Evolutionary conservation across 2,888 invertebrate genomes (phyloP), one percentile per base, ranked within the genome.

Genomic region (Maniola hyperantus): DNA sequence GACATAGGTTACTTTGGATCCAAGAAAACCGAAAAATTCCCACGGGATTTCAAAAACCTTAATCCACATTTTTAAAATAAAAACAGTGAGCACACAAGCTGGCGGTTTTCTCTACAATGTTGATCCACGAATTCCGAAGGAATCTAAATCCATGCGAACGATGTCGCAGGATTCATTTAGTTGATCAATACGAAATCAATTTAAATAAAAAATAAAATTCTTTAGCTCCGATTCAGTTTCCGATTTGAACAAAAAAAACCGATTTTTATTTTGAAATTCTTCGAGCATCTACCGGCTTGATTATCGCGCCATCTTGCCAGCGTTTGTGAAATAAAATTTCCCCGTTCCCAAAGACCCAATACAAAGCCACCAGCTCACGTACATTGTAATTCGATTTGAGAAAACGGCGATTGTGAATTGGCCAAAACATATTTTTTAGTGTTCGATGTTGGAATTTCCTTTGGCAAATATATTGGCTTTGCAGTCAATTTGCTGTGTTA

Each of bases 321-420:
- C 82, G 83, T 83, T 83, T 85, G 83, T 82, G 84, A 87, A 88
- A 88, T 88, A 84, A 87, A 84, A 83, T 84, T 83, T 80, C 77
- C 69, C 78, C 73, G 70, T 69, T 68, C 65, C 58, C 62, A 71
- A 68, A 66, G 54, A 75, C 75, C 76, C 77, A 83, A 83, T 76
- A 82, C 84, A 87, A 87, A 84, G 83, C 82, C 75, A 75, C 77
- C 79, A 80, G 80, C 84, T 87, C 90, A 90, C 89, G 89, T 88
- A 84, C 78, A 81, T 81, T 81, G 83, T 91, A 90, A 91, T 89
- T 89, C 85, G 84, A 91, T 91, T 90, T 85, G 73, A 75, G 79
- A 77, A 82, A 79, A 80, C 83, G 83, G 79, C 87, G 84, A 89
- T 88, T 89, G 87, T 82, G 83, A 87, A 78, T 87, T 85, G 87